phyloP scores from a whole-genome alignment of 2,113 vertebrate species.

The Mormyrus lacerda region DNA sequence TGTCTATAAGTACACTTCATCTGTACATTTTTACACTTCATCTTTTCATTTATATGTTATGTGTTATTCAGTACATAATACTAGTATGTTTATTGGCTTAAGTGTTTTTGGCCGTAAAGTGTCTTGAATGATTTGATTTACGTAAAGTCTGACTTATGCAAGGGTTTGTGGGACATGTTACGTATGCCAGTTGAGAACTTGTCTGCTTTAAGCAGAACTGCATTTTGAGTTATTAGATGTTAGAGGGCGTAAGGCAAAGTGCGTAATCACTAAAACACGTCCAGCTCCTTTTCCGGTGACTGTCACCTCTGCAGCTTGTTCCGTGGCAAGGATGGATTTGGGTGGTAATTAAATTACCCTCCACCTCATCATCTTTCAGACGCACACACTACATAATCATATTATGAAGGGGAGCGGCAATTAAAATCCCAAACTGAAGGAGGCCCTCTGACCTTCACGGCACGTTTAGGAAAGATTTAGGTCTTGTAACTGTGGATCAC shows the following conservation, averaged over 20 bases:
- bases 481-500: slow-evolving; percentile 8
- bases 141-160: background rate
- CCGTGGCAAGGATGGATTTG: slow-evolving; percentile 24
- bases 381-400: slow-evolving; percentile 37
- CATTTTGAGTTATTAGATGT: background rate
- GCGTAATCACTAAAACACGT: slow-evolving; percentile 11
- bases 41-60: background rate
- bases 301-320: slow-evolving; percentile 12
- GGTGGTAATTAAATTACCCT: slow-evolving; percentile 40
- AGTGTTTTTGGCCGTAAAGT: background rate
- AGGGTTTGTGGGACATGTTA: background rate
- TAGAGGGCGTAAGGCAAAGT: background rate
- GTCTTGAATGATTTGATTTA: background rate
- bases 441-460: slow-evolving; percentile 39
- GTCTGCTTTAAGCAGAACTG: background rate
- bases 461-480: slow-evolving; percentile 26
- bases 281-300: background rate
- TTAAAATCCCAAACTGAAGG: slow-evolving; percentile 39
- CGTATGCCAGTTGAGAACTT: background rate
- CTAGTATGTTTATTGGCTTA: background rate
- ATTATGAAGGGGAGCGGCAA: slow-evolving; percentile 37
- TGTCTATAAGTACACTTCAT: background rate
- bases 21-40: background rate
- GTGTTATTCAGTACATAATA: background rate
- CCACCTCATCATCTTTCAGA: slow-evolving; percentile 34